These are phyloP conservation scores for Orthosia cruda DNA, from an alignment of 2,888 invertebrate species.

Conservation along the genomic window DNA sequence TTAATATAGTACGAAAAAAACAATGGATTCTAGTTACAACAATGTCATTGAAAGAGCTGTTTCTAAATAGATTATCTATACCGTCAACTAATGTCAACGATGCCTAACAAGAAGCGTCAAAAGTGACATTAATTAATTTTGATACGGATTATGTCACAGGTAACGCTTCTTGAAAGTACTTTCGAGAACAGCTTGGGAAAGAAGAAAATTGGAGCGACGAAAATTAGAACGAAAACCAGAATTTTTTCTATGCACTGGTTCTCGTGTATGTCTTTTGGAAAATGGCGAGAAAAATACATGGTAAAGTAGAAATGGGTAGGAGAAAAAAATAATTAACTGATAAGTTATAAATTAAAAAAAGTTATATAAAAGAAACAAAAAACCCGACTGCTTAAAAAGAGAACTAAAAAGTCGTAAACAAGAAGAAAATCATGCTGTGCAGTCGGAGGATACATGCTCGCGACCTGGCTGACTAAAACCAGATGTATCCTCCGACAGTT, in stretches of 20 bases:
- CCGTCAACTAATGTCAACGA: slow-evolving; percentile 38
- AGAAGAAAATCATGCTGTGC: too few species aligned
- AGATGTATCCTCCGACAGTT: too few species aligned
- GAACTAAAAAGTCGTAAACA: too few species aligned
- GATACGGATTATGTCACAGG: slow-evolving; percentile 67
- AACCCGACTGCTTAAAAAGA: too few species aligned
- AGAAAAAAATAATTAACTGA: too few species aligned
- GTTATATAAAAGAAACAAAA: too few species aligned
- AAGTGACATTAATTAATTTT: slow-evolving; percentile 77
- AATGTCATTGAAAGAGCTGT: slow-evolving; percentile 51
- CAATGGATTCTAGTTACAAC: slow-evolving; percentile 53
- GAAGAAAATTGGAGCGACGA: slow-evolving; percentile 13
- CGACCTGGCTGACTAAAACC: too few species aligned
- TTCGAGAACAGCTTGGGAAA: slow-evolving; percentile 49
- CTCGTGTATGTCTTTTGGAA: not conserved
- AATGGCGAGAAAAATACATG: not conserved
- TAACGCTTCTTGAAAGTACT: slow-evolving; percentile 72
- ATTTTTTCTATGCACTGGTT: not conserved
- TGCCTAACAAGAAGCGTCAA: slow-evolving; percentile 77
- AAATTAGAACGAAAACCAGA: slow-evolving; percentile 14
- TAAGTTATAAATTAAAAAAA: too few species aligned
- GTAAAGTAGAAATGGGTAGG: not conserved
- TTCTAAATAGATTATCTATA: slow-evolving; percentile 41
- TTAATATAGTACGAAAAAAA: slow-evolving; percentile 46
- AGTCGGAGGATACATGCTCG: too few species aligned